phyloP scores from a whole-genome alignment of 1,140 invertebrate genomes.

The Musca domestica region DNA sequence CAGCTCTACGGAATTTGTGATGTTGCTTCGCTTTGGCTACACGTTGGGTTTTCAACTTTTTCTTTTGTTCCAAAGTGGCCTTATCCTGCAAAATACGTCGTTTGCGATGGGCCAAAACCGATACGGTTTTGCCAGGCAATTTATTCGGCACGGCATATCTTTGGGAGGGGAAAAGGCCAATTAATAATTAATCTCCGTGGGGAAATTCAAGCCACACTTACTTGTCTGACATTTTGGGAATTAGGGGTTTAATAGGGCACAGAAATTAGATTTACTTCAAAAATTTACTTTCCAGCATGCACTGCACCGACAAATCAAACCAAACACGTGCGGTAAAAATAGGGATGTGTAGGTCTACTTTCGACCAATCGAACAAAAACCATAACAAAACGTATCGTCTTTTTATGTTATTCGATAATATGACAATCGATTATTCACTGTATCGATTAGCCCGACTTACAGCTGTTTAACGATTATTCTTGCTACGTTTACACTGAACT shows the following conservation, averaged over 20 bases:
- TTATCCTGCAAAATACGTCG: conserved; percentile 47
- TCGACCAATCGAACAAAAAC: no score
- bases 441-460: no score
- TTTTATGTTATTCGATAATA: no score
- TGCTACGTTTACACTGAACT: no score
- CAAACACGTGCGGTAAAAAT: conserved; percentile 4
- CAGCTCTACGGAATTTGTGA: conserved; percentile 48
- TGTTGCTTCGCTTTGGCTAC: conserved; percentile 30
- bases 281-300: background rate
- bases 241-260: background rate
- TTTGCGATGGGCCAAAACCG: conserved; percentile 49
- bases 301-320: background rate
- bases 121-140: conserved; percentile 51
- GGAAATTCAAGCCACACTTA: conserved; percentile 24
- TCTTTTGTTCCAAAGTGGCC: conserved; percentile 41
- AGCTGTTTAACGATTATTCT: no score
- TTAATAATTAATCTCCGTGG: background rate
- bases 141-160: conserved; percentile 53
- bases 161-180: background rate
- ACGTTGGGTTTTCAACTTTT: conserved; percentile 37
- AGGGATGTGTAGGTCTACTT: no score
- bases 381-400: no score
- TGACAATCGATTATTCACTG: no score
- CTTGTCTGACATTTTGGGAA: conserved; percentile 44
- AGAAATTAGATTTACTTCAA: background rate